phyloP scores from a whole-genome alignment of 2,888 invertebrate genomes.

The Hyposoter didymator region DNA sequence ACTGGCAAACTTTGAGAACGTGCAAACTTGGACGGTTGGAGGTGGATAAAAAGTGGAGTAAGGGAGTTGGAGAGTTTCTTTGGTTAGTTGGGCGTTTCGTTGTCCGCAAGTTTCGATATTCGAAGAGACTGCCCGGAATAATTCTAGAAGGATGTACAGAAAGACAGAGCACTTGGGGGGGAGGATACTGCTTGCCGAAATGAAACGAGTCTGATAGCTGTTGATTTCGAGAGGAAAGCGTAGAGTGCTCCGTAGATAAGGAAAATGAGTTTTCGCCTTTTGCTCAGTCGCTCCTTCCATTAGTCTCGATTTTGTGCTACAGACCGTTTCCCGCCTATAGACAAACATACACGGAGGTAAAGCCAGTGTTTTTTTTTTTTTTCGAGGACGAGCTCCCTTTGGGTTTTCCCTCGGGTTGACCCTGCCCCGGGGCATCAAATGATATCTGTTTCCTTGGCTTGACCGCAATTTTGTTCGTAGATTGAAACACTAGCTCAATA shows the following conservation, averaged over 20 bases:
- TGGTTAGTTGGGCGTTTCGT: slow-evolving; percentile 1
- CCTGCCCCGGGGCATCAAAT: slow-evolving; percentile 35
- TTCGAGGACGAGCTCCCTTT: slow-evolving; percentile 13
- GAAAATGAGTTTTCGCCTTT: slow-evolving; percentile 56
- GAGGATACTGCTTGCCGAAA: slow-evolving; percentile 12
- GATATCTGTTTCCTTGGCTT: slow-evolving; percentile 19
- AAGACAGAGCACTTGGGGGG: not conserved
- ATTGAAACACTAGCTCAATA: slow-evolving; percentile 16
- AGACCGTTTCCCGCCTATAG: slow-evolving; percentile 3
- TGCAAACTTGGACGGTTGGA: slow-evolving; percentile 36
- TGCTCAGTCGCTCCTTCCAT: slow-evolving; percentile 47
- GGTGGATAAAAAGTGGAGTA: slow-evolving; percentile 13
- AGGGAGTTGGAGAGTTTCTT: slow-evolving; percentile 37
- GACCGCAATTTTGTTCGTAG: slow-evolving; percentile 10
- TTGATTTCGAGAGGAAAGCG: slow-evolving; percentile 13
- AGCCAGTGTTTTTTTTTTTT: slow-evolving; percentile 31
- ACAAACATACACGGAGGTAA: not conserved
- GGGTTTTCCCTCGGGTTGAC: slow-evolving; percentile 47
- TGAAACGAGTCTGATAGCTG: slow-evolving; percentile 27
- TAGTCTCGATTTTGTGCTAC: slow-evolving; percentile 61
- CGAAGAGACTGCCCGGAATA: slow-evolving; percentile 63
- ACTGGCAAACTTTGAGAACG: slow-evolving; percentile 54
- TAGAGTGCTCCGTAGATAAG: slow-evolving; percentile 46
- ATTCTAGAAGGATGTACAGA: slow-evolving; percentile 25
- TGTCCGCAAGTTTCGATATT: slow-evolving; percentile 62